Base-by-base conservation (phyloP, 2,113 vertebrate species). In the Dendrocopos noguchii region DNA sequence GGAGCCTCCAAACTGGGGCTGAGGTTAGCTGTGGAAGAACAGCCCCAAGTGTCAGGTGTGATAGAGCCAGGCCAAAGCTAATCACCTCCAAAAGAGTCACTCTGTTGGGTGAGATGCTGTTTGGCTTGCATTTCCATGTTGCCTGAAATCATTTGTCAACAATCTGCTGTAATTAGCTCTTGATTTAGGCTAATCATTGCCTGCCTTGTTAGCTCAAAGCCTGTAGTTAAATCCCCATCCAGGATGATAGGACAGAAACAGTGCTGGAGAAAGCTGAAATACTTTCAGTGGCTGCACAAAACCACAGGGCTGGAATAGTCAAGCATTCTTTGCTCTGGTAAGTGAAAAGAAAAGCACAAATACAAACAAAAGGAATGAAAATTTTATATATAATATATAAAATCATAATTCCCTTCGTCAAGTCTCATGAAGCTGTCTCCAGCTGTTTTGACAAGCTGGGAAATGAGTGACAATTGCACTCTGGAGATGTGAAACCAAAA, bases 171-270 rank as follows among this genome's bases (percentile, higher is more conserved):
- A 92, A 95, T 85, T 92, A 91, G 87, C 67, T 94, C 68, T 91
- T 89, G 84, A 93, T 94, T 94, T 89, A 93, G 66, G 71, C 79
- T 94, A 88, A 95, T 90, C 76, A 46, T 82, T 64, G 60, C 63
- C 71, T 84, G 85, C 79, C 85, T 95, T 87, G 90, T 94, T 95
- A 93, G 77, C 44, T 79, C 78, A 12, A 77, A 93, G 13, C 9
- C 17, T 82, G 33, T 36, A 53, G 93, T 95, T 88, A 86, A 88
- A 68, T 39, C 33, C 53, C 42, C 6, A 20, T 53, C 87, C 89
- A 84, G 60, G 0, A 0, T 27, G 91, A 78, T 18, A 47, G 68
- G 61, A 91, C 65, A 71, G 21, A 72, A 80, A 9, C 4, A 5
- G 3, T 27, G 63, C 53, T 74, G 68, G 76, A 60, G 79, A 94